Evolutionary conservation across 2,888 invertebrate species (phyloP), one percentile per base, ranked within the genome.

Genomic region (Limnephilus rhombicus): DNA sequence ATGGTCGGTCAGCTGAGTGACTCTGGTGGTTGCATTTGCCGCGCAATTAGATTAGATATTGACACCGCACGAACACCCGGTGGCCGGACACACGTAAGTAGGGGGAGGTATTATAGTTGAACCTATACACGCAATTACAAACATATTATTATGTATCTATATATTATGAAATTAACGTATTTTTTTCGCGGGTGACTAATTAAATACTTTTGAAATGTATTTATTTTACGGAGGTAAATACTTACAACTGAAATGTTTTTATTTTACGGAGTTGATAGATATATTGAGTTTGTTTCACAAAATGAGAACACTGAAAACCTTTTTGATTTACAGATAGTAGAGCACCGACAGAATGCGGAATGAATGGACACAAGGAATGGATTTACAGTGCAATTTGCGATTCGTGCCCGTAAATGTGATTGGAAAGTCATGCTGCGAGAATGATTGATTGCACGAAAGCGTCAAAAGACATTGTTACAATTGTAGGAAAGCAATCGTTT

Each of bases 51-150:
- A 89, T 89, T 80, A 41, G 88, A 24, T 1, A 90, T 82, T 85
- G 85, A 90, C 85, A 83, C 31, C 83, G 85, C 53, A 12, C 53
- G 80, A 91, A 91, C 91, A 85, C 91, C 91, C 91, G 90, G 91
- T 91, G 85, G 90, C 49, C 85, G 85, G 85, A 80, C 68, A 37
- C 80, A 24, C 87, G 24, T 31, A 80, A 24, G 80, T 18, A 37
- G 88, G 88, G 88, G 88, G 80, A 80, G 80, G 37, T 34, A 37
- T 80, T 89, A 13, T 89, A 68, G 37, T 80, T 80, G 80, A 3
- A 12, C 80, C 80, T n/a, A 89, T n/a, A 89, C 88, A 89, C 88
- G n/a, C 4, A n/a, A 29, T 29, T 9, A 83, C 37, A 2, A 34
- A 18, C 3, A 24, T 7, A 68, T 7, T 24, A 53, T n/a, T n/a